Evolutionary conservation across 2,113 vertebrate genomes (phyloP).

Genomic region (Microtus pennsylvanicus): DNA sequence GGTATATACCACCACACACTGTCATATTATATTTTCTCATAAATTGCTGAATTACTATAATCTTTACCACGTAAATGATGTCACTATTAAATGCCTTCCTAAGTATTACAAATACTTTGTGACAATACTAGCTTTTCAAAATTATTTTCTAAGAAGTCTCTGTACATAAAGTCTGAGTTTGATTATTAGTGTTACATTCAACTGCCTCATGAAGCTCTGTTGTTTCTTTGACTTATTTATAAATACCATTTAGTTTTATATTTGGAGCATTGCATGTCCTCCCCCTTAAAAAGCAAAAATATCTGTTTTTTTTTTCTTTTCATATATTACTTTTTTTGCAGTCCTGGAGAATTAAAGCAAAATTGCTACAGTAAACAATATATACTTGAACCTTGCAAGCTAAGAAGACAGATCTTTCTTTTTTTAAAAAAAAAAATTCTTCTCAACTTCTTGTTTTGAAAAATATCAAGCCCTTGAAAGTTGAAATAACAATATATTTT

Average conservation of each 20-base stretch:
- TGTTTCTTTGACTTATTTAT: neutral
- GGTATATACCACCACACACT: neutral
- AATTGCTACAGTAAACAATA: neutral
- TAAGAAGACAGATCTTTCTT: neutral
- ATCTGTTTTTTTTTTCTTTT: no score
- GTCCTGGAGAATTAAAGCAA: no score
- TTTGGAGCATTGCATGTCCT: no score
- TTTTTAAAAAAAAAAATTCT: neutral
- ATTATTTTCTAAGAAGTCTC: slow-evolving; percentile 24
- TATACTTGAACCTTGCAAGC: neutral
- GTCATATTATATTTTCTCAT: slow-evolving; percentile 22
- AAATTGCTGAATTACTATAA: neutral
- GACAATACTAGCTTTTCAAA: slow-evolving; percentile 17
- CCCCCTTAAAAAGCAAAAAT: no score
- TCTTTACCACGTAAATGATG: neutral
- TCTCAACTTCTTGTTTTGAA: neutral
- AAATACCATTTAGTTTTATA: no score
- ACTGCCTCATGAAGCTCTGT: neutral
- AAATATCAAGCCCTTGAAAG: neutral
- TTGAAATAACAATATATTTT: neutral
- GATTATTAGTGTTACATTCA: neutral
- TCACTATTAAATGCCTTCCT: neutral
- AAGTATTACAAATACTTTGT: neutral
- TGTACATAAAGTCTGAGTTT: slow-evolving; percentile 27
- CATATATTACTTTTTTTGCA: no score